Conservation (phyloP, 2,113 vertebrate genomes). For the Anthoscopus minutus region DNA sequence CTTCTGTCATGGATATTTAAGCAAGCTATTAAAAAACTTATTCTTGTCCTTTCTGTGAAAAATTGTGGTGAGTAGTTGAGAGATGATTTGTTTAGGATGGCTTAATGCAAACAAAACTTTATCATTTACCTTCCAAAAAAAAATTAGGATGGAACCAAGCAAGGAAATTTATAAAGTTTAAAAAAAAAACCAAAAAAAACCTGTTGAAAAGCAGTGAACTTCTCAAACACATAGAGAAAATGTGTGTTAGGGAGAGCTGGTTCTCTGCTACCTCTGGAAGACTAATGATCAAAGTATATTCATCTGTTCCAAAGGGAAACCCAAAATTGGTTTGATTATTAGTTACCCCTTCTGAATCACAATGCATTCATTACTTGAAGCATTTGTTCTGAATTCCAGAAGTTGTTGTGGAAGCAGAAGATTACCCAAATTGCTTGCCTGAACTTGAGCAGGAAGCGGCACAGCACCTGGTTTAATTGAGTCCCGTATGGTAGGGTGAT, state of each 20-base stretch:
- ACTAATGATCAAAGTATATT: not conserved
- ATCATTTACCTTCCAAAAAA: not conserved
- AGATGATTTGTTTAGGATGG: not conserved
- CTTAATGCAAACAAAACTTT: not conserved
- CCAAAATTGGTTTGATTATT: not conserved
- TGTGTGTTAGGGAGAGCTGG: fast-evolving
- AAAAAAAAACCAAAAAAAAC: not conserved
- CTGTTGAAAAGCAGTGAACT: not conserved
- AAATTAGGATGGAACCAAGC: not conserved
- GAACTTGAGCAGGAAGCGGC: not conserved
- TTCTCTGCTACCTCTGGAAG: not conserved
- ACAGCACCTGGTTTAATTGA: not conserved
- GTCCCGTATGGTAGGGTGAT: not conserved
- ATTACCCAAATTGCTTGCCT: not conserved
- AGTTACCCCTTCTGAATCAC: not conserved
- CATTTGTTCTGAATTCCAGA: not conserved
- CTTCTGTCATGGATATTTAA: slow-evolving; percentile 8
- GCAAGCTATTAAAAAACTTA: slow-evolving; percentile 26
- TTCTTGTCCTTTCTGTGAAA: not conserved
- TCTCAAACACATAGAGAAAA: not conserved
- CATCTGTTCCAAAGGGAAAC: not conserved
- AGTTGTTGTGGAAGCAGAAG: not conserved
- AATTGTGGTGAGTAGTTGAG: not conserved
- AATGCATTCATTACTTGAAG: not conserved
- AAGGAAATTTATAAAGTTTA: not conserved